These are phyloP conservation scores for Neotoxoptera formosana DNA, from an alignment of 1,140 invertebrate genomes.

Conservation along the genomic window DNA sequence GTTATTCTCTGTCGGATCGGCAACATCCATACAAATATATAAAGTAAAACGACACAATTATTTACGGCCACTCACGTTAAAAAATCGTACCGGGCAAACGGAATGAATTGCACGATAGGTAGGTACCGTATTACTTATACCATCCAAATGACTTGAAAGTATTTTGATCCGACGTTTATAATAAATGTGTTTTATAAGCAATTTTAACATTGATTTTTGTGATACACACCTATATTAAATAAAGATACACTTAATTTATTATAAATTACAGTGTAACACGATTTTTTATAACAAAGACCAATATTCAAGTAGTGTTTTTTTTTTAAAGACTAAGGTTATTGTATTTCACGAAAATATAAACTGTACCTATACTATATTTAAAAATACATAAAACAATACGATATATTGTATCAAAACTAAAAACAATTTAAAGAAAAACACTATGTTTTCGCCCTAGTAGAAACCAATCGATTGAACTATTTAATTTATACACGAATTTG, in stretches of 20 bases:
- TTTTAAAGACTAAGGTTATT: too few relatives aligned
- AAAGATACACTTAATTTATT: not conserved
- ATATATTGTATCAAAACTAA: not conserved
- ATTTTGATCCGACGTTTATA: not conserved
- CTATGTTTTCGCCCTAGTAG: not conserved
- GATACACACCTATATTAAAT: not conserved
- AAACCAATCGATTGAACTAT: not conserved
- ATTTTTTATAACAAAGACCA: not conserved
- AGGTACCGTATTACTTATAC: not conserved
- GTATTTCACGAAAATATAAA: too few relatives aligned
- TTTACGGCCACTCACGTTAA: not conserved
- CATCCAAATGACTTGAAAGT: not conserved
- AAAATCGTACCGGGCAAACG: not conserved
- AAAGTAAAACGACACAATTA: not conserved
- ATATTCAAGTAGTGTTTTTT: too few relatives aligned
- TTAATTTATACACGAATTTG: not conserved
- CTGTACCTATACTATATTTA: not conserved
- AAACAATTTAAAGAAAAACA: not conserved
- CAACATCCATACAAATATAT: not conserved
- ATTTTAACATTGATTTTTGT: not conserved
- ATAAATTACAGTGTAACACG: not conserved
- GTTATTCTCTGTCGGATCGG: not conserved
- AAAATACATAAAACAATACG: not conserved
- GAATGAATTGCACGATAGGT: not conserved
- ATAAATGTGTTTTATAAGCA: not conserved